Percentiles rank a stretch among this genome's conserved stretches.
Evolutionary conservation across 1,140 invertebrate genomes (phyloP).

Genomic region (Sesamia nonagrioides): DNA sequence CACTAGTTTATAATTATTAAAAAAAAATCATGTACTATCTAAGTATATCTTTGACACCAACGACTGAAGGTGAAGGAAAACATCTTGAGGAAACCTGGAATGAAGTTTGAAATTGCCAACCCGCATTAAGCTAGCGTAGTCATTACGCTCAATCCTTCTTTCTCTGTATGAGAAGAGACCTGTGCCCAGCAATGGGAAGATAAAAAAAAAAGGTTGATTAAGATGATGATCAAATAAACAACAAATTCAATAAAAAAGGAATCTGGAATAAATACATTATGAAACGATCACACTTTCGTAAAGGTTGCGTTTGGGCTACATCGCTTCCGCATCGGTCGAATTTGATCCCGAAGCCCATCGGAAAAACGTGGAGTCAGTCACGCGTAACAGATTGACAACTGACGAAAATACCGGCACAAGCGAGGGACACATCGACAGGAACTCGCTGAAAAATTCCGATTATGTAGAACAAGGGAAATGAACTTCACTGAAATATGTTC

Average conservation of each 20-base stretch:
- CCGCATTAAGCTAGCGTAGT: too few relatives aligned
- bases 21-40: too few relatives aligned
- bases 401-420: slow-evolving; percentile 62
- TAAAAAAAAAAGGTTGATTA: too few relatives aligned
- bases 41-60: too few relatives aligned
- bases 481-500: slow-evolving; percentile 34
- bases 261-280: neutral
- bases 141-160: too few relatives aligned
- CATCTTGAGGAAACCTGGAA: too few relatives aligned
- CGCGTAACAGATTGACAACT: slow-evolving; percentile 76
- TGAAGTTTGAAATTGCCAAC: too few relatives aligned
- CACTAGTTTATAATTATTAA: too few relatives aligned
- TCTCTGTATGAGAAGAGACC: too few relatives aligned
- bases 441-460: slow-evolving; percentile 49
- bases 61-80: too few relatives aligned
- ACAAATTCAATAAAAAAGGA: neutral
- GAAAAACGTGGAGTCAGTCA: slow-evolving; percentile 66
- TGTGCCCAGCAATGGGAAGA: too few relatives aligned
- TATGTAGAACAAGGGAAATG: slow-evolving; percentile 24
- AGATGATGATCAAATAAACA: too few relatives aligned
- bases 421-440: slow-evolving; percentile 37
- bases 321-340: slow-evolving; percentile 66
- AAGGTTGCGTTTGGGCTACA: slow-evolving; percentile 64
- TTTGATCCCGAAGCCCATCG: slow-evolving; percentile 63
- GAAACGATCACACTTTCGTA: slow-evolving; percentile 47